Evolutionary conservation across 2,888 invertebrate genomes (phyloP), one percentile per base, ranked within the genome.

Genomic region (Thecophora atra): DNA sequence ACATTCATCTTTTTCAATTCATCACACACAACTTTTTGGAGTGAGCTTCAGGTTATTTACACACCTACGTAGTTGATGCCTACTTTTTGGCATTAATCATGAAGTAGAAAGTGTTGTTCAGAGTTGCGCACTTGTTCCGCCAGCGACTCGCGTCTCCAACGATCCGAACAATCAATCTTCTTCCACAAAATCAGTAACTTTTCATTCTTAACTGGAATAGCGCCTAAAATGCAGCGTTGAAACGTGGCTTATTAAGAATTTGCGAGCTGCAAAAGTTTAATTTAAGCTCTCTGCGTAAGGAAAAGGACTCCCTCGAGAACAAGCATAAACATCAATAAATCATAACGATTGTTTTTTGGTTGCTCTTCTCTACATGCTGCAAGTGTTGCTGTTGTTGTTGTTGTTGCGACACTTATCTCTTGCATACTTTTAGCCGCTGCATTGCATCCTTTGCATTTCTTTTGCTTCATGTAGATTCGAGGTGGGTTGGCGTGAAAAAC

Each of bases 341-440:
- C 60, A 69, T 47, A 42, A 47, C 60, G 44, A 28, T 19, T 51
- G 8, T 51, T 30, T 51, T 19, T 37, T 28, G n/a, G n/a, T n/a
- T n/a, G 37, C 42, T 3, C 2, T 56, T n/a, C 19, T 37, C 63
- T 63, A 11, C 54, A 54, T 54, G 1, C 21, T 21, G 19, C 54
- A n/a, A n/a, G n/a, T 54, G 7, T 54, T n/a, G 24, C 21, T 7
- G 19, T 0, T 64, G 26, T 47, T 28, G 11, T 24, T 47, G 60
- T n/a, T n/a, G 30, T 58, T 26, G 60, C 56, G n/a, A 8, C 30
- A n/a, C 44, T 63, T 70, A 63, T 63, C 62, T 62, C 26, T 51
- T 62, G 70, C 70, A 70, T 63, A 63, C 44, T 62, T 70, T 30
- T 21, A 37, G 62, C 30, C 63, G 8, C 19, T 60, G 47, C 66